A percentile compares a stretch with the other conserved stretches of the same genome.
phyloP scores from a whole-genome alignment of 2,797 vertebrate genomes.

The Crax fasciolata region DNA sequence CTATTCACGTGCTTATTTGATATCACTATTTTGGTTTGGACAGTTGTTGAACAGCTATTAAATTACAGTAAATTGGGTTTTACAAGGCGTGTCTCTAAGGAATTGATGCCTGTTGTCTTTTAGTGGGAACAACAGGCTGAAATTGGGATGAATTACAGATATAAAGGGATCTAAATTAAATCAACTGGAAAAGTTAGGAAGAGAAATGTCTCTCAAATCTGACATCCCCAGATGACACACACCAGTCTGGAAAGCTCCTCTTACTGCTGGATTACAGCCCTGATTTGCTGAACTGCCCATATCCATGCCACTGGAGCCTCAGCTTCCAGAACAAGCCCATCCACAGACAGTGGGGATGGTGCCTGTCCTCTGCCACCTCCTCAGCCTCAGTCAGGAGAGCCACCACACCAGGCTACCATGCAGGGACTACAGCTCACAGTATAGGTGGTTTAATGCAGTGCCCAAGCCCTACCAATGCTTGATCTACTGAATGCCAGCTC shows the following conservation, averaged over 20 bases:
- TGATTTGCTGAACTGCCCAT: background rate
- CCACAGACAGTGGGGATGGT: background rate
- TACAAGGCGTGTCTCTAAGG: background rate
- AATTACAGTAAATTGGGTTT: background rate
- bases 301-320: background rate
- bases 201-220: background rate
- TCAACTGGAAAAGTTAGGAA: background rate
- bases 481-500: slow-evolving; percentile 55
- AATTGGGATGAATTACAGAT: background rate
- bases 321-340: background rate
- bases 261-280: background rate
- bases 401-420: background rate
- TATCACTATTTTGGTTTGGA: background rate
- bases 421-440: background rate
- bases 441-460: background rate
- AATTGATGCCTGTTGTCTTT: background rate
- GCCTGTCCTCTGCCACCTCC: background rate
- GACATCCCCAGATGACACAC: fast-evolving
- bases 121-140: background rate
- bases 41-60: background rate
- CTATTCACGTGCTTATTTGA: background rate
- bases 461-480: background rate
- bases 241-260: background rate
- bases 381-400: background rate
- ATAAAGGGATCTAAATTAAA: background rate